Conservation (phyloP, 2,888 invertebrate species). For the Mechanitis mazaeus region DNA sequence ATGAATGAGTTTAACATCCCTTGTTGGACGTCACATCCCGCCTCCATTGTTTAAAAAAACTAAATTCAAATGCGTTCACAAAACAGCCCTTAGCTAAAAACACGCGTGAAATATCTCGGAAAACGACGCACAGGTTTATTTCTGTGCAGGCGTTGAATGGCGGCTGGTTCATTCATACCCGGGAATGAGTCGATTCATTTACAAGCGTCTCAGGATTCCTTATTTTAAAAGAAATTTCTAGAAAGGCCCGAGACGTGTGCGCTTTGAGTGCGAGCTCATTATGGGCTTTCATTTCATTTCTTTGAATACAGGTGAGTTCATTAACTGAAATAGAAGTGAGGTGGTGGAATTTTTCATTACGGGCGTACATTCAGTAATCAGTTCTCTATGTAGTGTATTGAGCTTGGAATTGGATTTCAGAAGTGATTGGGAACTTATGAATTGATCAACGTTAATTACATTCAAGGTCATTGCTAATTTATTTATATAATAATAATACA, state of each 20-base stretch:
- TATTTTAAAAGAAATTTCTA: constrained; percentile 52
- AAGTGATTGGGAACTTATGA: constrained; percentile 24
- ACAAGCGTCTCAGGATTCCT: constrained; percentile 41
- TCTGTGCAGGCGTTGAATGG: constrained; percentile 19
- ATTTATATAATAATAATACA: neutral
- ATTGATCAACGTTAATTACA: constrained; percentile 20
- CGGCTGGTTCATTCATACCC: constrained; percentile 17
- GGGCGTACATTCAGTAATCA: constrained; percentile 52
- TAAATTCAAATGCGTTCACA: constrained; percentile 11
- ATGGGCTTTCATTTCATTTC: constrained; percentile 49
- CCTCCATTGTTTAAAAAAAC: constrained; percentile 15
- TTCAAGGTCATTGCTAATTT: neutral
- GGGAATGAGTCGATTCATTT: constrained; percentile 41
- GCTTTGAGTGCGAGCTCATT: constrained; percentile 61
- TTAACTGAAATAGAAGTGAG: constrained; percentile 41
- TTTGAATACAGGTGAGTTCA: constrained; percentile 55
- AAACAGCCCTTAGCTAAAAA: constrained; percentile 9
- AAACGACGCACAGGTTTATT: constrained; percentile 25
- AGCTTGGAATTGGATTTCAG: constrained; percentile 38
- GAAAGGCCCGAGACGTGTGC: constrained; percentile 49
- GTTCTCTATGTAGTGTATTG: constrained; percentile 34
- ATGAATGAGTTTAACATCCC: constrained; percentile 11
- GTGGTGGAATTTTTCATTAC: constrained; percentile 71
- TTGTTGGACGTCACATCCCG: constrained; percentile 9
- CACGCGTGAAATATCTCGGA: constrained; percentile 20